Base-by-base conservation (phyloP, 2,888 invertebrate genomes). In the Junonia oenone region DNA sequence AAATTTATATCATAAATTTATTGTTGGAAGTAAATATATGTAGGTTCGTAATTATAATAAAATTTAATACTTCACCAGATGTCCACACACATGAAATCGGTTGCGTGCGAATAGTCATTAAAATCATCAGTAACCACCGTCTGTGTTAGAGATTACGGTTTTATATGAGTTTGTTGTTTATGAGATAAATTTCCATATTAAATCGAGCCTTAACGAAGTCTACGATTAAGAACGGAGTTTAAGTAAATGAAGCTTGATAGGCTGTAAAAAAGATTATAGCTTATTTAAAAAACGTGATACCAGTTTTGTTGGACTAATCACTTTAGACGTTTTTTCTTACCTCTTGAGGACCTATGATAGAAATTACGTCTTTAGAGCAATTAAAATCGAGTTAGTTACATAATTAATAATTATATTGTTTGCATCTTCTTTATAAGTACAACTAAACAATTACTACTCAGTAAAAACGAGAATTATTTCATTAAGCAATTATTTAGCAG, bases 71-170 rank as follows among this genome's bases (percentile, higher is more conserved):
- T 1, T 9, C 54, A 63, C 62, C 72, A 72, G 63, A 64, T 70
- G 72, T 65, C 56, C 63, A 63, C 22, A 50, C 49, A 52, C 48
- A 40, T 45, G 17, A 46, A 61, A 63, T 61, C 55, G 54, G 60
- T 76, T 70, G 75, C 76, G 68, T 75, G 72, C 63, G 65, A 65
- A 53, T 62, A 51, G 63, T 66, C 67, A 68, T 73, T 73, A 68
- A 63, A 65, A 60, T 63, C 58, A 66, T 66, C 65, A 51, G 56
- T 59, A 55, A 57, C 51, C 43, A 55, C 51, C 43, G 45, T 27
- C 47, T 31, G 35, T 48, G 50, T 49, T 38, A 50, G 26, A 49
- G 56, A 52, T 56, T 40, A 59, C 49, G 40, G 15, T 49, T 43
- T 29, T 29, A 52, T 52, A 50, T 45, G 40, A 27, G 14, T 38